These are phyloP conservation scores for Noctua fimbriata DNA, from an alignment of 2,888 invertebrate genomes.

Conservation along the genomic window DNA sequence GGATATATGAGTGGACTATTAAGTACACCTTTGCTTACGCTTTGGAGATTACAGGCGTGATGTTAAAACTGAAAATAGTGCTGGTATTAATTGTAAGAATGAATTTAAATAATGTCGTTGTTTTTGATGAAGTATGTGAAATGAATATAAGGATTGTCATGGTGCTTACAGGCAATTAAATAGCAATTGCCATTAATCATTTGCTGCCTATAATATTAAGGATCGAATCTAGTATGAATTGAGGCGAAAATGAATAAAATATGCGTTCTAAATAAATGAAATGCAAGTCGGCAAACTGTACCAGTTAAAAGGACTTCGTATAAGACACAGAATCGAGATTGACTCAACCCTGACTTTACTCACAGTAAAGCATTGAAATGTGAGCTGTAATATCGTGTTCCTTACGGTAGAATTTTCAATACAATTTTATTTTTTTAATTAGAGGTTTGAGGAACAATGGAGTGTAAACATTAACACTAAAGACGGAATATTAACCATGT, in stretches of 20 bases:
- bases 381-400: background rate
- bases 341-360: background rate
- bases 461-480: too few species aligned
- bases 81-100: background rate
- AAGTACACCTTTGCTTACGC: background rate
- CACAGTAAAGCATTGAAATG: background rate
- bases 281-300: slow-evolving; percentile 13
- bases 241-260: slow-evolving; percentile 12
- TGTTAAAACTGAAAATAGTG: background rate
- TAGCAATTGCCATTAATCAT: slow-evolving; percentile 36
- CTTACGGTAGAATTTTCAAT: background rate
- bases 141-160: slow-evolving; percentile 13
- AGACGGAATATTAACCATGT: too few species aligned
- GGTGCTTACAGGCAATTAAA: slow-evolving; percentile 47
- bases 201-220: slow-evolving; percentile 42
- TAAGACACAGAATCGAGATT: background rate
- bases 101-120: background rate
- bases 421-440: background rate
- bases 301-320: slow-evolving; percentile 10
- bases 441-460: background rate
- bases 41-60: background rate
- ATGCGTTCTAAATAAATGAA: background rate
- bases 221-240: slow-evolving; percentile 29
- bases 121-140: background rate
- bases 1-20: background rate